These are phyloP conservation scores for Tragelaphus buxtoni DNA, from an alignment of 2,113 vertebrate genomes.

Conservation along the genomic window DNA sequence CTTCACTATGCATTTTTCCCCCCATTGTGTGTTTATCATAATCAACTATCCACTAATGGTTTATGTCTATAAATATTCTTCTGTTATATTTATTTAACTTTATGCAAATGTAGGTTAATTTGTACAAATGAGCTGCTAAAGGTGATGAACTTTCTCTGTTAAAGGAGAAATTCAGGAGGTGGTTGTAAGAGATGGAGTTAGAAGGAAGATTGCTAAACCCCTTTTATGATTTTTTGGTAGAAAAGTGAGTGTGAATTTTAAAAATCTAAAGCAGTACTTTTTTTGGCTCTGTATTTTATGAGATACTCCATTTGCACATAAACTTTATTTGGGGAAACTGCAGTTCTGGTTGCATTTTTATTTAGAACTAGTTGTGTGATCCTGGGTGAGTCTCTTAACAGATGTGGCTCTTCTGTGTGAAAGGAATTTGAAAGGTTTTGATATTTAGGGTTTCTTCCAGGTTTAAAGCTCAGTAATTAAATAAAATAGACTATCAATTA, in stretches of 20 bases:
- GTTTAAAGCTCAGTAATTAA: neutral
- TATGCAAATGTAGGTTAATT: slow-evolving; percentile 40
- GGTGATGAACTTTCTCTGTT: neutral
- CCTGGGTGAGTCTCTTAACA: neutral
- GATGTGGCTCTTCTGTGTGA: neutral
- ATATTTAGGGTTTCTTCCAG: neutral
- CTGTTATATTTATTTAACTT: slow-evolving; percentile 40
- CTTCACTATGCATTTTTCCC: neutral
- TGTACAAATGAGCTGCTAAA: slow-evolving; percentile 37
- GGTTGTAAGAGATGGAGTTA: neutral
- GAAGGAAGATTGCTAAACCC: neutral
- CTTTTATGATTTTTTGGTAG: slow-evolving; percentile 3
- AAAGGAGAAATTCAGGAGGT: neutral
- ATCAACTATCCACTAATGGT: slow-evolving; percentile 11
- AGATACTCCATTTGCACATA: neutral
- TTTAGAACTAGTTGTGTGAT: neutral
- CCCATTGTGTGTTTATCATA: neutral
- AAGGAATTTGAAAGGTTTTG: neutral
- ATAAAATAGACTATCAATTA: neutral
- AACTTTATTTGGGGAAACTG: neutral
- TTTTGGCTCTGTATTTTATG: neutral
- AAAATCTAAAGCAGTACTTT: neutral
- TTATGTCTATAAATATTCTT: slow-evolving; percentile 23
- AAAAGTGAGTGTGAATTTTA: neutral
- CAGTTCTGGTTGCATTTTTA: neutral